These are phyloP conservation scores for Brachyhypopomus gauderio DNA, from an alignment of 2,113 vertebrate species.

Conservation along the genomic window DNA sequence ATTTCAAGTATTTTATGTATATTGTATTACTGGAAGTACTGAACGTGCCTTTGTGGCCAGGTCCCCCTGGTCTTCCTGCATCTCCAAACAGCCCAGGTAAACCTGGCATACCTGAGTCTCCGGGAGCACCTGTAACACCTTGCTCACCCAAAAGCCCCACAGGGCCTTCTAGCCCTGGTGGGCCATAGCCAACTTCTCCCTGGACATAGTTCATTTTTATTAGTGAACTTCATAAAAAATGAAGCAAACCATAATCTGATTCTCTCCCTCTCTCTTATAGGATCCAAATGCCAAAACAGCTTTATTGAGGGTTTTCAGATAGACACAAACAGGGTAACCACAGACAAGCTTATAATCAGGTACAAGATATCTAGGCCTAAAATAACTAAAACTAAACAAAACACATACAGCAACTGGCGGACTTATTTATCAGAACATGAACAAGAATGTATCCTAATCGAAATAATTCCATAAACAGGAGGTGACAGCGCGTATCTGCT, in stretches of 20 bases:
- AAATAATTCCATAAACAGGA: too few species aligned
- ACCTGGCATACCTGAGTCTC: conserved; percentile 29
- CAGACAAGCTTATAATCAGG: too few species aligned
- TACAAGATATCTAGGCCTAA: too few species aligned
- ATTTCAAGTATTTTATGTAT: conserved; percentile 28
- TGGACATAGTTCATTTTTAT: conserved; percentile 31
- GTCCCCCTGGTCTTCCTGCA: conserved; percentile 71
- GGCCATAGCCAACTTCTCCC: conserved; percentile 62
- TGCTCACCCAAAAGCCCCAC: conserved; percentile 11
- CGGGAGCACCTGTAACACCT: conserved; percentile 22
- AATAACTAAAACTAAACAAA: too few species aligned
- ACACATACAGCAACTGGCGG: too few species aligned
- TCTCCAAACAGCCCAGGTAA: conserved; percentile 46
- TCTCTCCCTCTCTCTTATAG: too few species aligned
- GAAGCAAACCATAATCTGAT: background rate
- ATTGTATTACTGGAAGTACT: background rate
- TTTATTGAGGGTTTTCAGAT: too few species aligned
- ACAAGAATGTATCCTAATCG: too few species aligned
- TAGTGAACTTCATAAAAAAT: background rate
- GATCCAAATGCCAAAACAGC: too few species aligned
- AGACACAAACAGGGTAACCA: too few species aligned
- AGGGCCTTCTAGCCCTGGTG: conserved; percentile 34
- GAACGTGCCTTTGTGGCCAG: conserved; percentile 66
- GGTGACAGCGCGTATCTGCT: too few species aligned
- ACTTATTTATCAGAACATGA: too few species aligned